Evolutionary conservation across 2,888 invertebrate genomes (phyloP), one percentile per base, ranked within the genome.

Genomic region (Lamproptera curius): DNA sequence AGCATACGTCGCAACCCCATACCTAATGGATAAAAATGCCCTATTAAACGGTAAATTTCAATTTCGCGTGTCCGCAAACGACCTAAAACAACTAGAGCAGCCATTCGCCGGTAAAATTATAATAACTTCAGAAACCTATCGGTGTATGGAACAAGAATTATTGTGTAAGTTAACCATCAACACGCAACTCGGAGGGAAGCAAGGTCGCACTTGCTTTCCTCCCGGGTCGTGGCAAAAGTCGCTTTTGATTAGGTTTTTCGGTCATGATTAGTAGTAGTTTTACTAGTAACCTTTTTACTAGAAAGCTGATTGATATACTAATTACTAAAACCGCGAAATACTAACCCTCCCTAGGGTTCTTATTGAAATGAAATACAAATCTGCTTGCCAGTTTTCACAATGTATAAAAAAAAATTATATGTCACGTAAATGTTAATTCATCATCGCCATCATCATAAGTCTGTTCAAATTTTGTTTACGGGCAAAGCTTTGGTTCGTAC

Each of bases 41-140:
- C 16, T 16, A 35, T 34, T 46, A 35, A 34, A 40, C 14, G 39
- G 40, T 40, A 46, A 40, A 46, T 46, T 46, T 46, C 23, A 26
- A 16, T 26, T 8, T 46, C 35, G 46, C 46, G 46, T 46, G 46
- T 8, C 26, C 37, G n/a, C 16, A 13, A 38, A 10, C 44, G 33
- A 16, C 31, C 10, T 14, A 31, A 33, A 23, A 33, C 39, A 14
- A 10, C 11, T 33, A 26, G 41, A 33, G 11, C 16, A 20, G 38
- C 31, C 14, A 31, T 31, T 31, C 10, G 26, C 23, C 34, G 31
- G 11, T 42, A 42, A n/a, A 42, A 37, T 37, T 42, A 47, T 38
- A 31, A 47, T 28, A 20, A 46, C 28, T 47, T 42, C 47, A 42
- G 47, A 47, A 47, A 47, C 23, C 42, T 42, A 41, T 41, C 31